Evolutionary conservation across 2,113 vertebrate genomes (phyloP).

Genomic region (Pollachius pollachius): DNA sequence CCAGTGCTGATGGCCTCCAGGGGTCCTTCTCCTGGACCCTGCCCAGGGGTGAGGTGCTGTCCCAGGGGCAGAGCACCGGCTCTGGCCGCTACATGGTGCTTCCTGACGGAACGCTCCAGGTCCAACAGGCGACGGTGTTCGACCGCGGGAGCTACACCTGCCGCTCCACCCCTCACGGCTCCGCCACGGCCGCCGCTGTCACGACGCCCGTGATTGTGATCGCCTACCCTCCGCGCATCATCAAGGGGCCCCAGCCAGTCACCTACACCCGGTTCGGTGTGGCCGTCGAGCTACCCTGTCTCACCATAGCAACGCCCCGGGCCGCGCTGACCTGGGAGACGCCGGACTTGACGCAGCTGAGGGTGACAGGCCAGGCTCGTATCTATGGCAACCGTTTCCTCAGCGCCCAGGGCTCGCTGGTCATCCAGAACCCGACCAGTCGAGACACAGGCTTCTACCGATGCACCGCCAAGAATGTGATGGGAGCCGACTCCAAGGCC

Average conservation of each 20-base stretch:
- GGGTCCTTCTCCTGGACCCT: constrained; percentile 78
- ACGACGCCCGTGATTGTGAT: constrained; percentile 89
- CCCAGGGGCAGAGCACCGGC: constrained; percentile 64
- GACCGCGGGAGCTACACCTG: constrained; percentile 88
- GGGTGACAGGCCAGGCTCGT: constrained; percentile 75
- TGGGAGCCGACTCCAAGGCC: constrained; percentile 86
- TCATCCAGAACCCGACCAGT: constrained; percentile 82
- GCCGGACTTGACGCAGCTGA: constrained; percentile 82
- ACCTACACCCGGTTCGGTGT: constrained; percentile 82
- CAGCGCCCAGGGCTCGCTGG: constrained; percentile 85
- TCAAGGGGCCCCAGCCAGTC: constrained; percentile 79
- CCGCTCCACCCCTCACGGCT: constrained; percentile 63
- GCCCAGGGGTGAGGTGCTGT: constrained; percentile 78
- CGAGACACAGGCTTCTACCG: constrained; percentile 87
- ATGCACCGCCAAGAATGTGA: constrained; percentile 87
- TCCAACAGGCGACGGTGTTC: constrained; percentile 81
- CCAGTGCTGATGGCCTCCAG: constrained; percentile 40
- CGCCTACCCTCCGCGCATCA: constrained; percentile 89
- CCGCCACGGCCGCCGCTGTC: constrained; percentile 59
- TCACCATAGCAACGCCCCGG: constrained; percentile 83
- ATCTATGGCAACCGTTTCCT: constrained; percentile 86
- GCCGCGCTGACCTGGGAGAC: constrained; percentile 88
- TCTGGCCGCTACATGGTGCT: constrained; percentile 70
- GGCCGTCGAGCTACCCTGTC: constrained; percentile 82
- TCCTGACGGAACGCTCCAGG: constrained; percentile 82